Evolutionary conservation across 2,797 vertebrate species (phyloP).

Genomic region (Chaenodraco wilsoni): DNA sequence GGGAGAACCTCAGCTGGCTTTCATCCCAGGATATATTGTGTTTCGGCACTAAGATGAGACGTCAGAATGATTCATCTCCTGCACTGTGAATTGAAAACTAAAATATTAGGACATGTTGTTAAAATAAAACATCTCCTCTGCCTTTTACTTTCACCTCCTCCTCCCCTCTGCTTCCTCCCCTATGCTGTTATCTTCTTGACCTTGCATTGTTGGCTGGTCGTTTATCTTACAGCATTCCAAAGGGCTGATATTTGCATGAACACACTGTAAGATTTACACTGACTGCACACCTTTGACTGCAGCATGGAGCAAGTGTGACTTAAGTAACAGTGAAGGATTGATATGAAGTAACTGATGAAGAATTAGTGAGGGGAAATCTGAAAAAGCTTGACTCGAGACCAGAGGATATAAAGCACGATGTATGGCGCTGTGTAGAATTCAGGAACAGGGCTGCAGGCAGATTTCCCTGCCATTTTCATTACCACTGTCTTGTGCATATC

Average conservation of each 20-base stretch:
- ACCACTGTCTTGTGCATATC: conserved; percentile 57
- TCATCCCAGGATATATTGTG: conserved; percentile 4
- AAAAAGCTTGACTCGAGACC: conserved; percentile 27
- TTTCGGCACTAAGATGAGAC: conserved; percentile 9
- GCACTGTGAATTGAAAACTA: background rate
- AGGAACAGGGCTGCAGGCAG: conserved; percentile 35
- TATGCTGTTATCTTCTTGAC: conserved; percentile 43
- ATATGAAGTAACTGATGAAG: conserved; percentile 8
- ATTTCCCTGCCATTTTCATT: conserved; percentile 49
- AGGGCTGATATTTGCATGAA: conserved; percentile 25
- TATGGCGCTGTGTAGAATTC: conserved; percentile 25
- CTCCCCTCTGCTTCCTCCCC: conserved; percentile 11
- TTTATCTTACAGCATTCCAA: conserved; percentile 28
- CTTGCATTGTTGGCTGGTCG: conserved; percentile 42
- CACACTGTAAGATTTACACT: background rate
- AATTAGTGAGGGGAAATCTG: conserved; percentile 10
- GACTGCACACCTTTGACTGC: background rate
- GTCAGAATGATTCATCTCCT: conserved; percentile 14
- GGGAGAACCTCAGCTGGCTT: conserved; percentile 38
- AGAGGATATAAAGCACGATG: conserved; percentile 16
- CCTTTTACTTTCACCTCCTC: conserved; percentile 1
- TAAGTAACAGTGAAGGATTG: background rate
- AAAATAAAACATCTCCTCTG: conserved; percentile 4
- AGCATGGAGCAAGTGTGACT: background rate
- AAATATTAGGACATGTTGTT: conserved; percentile 18